Percentiles rank a stretch among this genome's conserved stretches.
Conservation (phyloP, 2,113 vertebrate species). For the Oostethus manadensis region DNA sequence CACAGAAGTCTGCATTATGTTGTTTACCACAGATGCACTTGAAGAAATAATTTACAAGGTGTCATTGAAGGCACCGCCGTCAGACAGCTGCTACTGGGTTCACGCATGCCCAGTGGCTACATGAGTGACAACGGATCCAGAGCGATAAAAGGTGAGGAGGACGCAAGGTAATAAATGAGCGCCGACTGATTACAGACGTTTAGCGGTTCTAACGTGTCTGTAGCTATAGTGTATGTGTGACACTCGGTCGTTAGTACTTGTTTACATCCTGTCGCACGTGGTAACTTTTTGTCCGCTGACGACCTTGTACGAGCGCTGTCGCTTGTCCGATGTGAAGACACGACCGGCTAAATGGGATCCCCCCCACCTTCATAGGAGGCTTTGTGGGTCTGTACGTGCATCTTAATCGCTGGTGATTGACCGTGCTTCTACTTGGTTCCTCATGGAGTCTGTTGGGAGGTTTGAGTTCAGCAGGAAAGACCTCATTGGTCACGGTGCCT, state of each 20-base stretch:
- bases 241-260: slow-evolving; percentile 6
- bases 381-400: slow-evolving; percentile 39
- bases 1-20: too few relatives aligned
- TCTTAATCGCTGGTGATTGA: slow-evolving; percentile 25
- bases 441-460: slow-evolving; percentile 86
- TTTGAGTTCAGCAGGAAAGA: slow-evolving; percentile 95
- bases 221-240: neutral
- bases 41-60: slow-evolving; percentile 22
- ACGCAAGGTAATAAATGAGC: slow-evolving; percentile 23
- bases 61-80: slow-evolving; percentile 37
- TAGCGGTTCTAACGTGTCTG: neutral
- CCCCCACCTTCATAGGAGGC: slow-evolving; percentile 44
- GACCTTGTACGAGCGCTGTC: neutral
- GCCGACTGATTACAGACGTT: slow-evolving; percentile 5
- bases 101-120: slow-evolving; percentile 52
- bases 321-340: slow-evolving; percentile 45
- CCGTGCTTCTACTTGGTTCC: slow-evolving; percentile 14
- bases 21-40: too few relatives aligned
- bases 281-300: slow-evolving; percentile 17
- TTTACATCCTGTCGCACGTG: slow-evolving; percentile 14
- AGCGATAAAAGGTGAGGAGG: slow-evolving; percentile 39
- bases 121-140: slow-evolving; percentile 30
- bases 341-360: slow-evolving; percentile 62
- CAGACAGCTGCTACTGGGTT: neutral
- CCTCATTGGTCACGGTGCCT: slow-evolving; percentile 91